Conservation (phyloP, 2,888 invertebrate genomes). For the Tanytarsus gracilentus region DNA sequence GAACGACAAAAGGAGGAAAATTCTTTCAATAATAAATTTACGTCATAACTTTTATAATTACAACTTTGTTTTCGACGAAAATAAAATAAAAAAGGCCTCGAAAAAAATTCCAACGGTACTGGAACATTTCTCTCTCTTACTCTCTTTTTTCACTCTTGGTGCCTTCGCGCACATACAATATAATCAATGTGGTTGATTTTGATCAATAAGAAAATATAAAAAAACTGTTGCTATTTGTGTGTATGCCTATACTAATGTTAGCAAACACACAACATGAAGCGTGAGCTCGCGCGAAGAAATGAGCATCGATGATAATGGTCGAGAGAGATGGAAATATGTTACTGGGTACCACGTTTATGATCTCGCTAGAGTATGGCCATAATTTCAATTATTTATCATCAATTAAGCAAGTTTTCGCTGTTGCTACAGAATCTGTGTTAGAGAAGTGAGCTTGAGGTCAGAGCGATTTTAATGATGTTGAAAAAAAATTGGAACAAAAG, state of each 20-base stretch:
- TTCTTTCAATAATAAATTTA: constrained; percentile 5
- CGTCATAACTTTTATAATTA: neutral
- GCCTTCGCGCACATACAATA: constrained; percentile 10
- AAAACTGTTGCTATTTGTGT: neutral
- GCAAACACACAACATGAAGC: neutral
- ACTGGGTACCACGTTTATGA: neutral
- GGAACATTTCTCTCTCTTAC: constrained; percentile 11
- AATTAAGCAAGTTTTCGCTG: too few species aligned
- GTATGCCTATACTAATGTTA: neutral
- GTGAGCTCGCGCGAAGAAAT: too few species aligned
- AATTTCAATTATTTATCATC: too few species aligned
- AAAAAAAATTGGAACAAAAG: too few species aligned
- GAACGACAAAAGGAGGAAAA: neutral
- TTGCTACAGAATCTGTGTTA: too few species aligned
- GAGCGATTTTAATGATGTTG: too few species aligned
- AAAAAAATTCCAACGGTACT: constrained; percentile 26
- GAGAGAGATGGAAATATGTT: constrained; percentile 1
- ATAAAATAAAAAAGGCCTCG: neutral
- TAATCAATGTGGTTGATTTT: constrained; percentile 25
- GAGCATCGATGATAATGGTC: neutral
- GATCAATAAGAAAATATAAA: constrained; percentile 12
- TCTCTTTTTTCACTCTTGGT: neutral
- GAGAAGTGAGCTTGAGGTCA: too few species aligned
- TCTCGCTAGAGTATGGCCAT: too few species aligned
- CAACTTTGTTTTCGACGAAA: neutral